Conservation (phyloP, 2,888 invertebrate species). For the Limenitis camilla region DNA sequence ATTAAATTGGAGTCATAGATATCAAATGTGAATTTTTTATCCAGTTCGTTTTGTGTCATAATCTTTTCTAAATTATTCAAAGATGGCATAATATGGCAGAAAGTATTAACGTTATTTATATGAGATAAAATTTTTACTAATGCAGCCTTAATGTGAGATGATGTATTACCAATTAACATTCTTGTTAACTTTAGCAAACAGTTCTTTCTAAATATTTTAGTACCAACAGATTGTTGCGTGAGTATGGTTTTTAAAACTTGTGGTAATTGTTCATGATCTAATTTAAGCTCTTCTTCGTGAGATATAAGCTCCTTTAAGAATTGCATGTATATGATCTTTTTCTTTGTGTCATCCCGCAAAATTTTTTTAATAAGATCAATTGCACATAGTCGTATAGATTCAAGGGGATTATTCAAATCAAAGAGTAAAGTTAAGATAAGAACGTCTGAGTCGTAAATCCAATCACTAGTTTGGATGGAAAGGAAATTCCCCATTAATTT, state of each 20-base stretch:
- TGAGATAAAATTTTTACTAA: conserved; percentile 60
- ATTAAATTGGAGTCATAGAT: conserved; percentile 71
- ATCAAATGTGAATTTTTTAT: conserved; percentile 48
- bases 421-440: conserved; percentile 73
- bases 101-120: conserved; percentile 61
- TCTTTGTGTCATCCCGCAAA: conserved; percentile 40
- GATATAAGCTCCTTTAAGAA: conserved; percentile 62
- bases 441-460: conserved; percentile 60
- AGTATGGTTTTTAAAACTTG: conserved; percentile 77
- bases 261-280: conserved; percentile 80
- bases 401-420: conserved; percentile 68
- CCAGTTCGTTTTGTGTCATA: conserved; percentile 37
- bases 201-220: conserved; percentile 52
- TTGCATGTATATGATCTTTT: conserved; percentile 53
- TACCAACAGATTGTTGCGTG: conserved; percentile 67
- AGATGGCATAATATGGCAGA: conserved; percentile 49
- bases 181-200: conserved; percentile 50
- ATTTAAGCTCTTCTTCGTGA: conserved; percentile 74
- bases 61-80: conserved; percentile 39
- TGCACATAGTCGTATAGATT: conserved; percentile 71
- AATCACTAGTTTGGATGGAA: conserved; percentile 39
- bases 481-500: conserved; percentile 52
- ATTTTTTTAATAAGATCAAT: conserved; percentile 68
- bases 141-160: conserved; percentile 61
- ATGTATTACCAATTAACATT: conserved; percentile 51